Evolutionary conservation across 1,140 invertebrate species (phyloP), one percentile per base, ranked within the genome.

Genomic region (Chironomus striatipennis): DNA sequence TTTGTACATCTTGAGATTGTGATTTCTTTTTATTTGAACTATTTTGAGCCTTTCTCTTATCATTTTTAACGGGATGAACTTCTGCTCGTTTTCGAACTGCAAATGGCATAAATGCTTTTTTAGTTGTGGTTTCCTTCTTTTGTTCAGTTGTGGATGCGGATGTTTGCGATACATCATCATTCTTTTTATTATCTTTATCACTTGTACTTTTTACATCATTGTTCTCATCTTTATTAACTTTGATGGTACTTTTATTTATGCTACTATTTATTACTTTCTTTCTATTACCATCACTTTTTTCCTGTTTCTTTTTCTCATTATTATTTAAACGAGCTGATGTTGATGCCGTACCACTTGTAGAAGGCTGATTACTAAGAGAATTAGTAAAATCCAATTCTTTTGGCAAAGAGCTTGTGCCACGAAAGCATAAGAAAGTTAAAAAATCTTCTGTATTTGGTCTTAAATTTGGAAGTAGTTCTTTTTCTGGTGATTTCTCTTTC

Each of bases 371-470:
- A 34, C 24, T 34, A 42, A 34, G 21, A 4, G 79, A 79, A 78
- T 91, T 93, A 75, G 93, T 90, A 77, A 91, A 91, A 80, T 93
- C 90, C 73, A 94, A 83, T 76, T 86, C 88, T 4, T 90, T 85
- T 43, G 92, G 92, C 75, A 94, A 82, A 75, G 90, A 86, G 18
- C 89, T 85, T 24, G 91, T 93, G 74, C 93, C 92, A 85, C 93
- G 85, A 77, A 94, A 91, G 82, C 94, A 96, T 5, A 96, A 84
- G 82, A 94, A 96, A 76, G 93, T 95, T 21, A 96, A 80, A 80
- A 96, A 96, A 82, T 96, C 93, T 85, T 96, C 93, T 5, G 94
- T 94, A 77, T 94, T 94, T 42, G 93, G 93, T 77, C 90, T 83
- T 79, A 88, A 90, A 73, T 88, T 87, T 64, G 88, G 89, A 77